phyloP scores from a whole-genome alignment of 2,888 invertebrate genomes.

The Mantis religiosa region DNA sequence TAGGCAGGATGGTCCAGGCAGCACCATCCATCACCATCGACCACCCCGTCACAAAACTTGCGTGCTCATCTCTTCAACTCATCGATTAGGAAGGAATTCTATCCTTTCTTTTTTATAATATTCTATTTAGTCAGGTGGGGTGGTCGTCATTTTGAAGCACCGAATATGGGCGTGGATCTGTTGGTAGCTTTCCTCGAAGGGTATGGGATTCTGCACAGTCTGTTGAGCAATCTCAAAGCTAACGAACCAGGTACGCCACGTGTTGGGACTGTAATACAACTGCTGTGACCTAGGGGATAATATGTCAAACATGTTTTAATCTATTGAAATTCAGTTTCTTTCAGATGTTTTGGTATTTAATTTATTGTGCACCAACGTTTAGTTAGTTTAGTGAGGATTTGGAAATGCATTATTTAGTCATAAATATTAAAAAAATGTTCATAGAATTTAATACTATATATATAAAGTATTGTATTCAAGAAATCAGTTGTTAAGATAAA shows the following conservation, averaged over 20 bases:
- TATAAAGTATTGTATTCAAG: no score
- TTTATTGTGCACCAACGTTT: no score
- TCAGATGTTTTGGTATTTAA: no score
- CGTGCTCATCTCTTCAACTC: not conserved
- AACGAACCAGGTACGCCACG: not conserved
- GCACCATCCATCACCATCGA: not conserved
- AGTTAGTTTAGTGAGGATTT: no score
- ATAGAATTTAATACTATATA: no score
- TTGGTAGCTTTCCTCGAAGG: not conserved
- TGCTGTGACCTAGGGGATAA: not conserved
- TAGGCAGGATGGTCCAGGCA: not conserved
- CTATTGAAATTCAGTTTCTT: not conserved
- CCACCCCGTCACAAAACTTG: not conserved
- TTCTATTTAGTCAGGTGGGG: not conserved
- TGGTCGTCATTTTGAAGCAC: not conserved
- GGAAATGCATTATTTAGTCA: no score
- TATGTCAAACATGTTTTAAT: not conserved
- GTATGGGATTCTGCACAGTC: not conserved
- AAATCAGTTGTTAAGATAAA: no score
- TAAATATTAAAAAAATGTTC: no score
- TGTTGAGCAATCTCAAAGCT: not conserved
- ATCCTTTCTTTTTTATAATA: not conserved
- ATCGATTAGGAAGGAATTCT: not conserved
- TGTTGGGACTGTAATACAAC: not conserved
- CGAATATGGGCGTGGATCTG: not conserved